phyloP scores from a whole-genome alignment of 2,888 invertebrate species.

The Thereva nobilitata region DNA sequence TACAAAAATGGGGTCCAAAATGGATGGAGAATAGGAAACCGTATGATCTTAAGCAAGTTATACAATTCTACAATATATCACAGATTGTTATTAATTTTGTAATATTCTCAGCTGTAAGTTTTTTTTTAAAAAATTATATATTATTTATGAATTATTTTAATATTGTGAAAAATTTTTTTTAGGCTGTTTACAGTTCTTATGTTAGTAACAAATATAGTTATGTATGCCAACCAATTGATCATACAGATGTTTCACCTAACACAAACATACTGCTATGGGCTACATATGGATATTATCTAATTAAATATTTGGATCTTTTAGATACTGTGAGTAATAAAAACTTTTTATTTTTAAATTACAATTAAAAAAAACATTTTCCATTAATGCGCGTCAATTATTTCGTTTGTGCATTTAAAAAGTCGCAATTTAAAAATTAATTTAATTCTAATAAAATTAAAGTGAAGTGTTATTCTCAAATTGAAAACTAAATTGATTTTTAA shows the following conservation, averaged over 20 bases:
- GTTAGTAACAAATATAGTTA: conserved; percentile 49
- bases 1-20: conserved; percentile 71
- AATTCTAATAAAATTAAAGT: too few species aligned
- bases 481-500: too few species aligned
- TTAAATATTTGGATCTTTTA: conserved; percentile 70
- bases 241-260: conserved; percentile 47
- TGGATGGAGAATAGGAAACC: conserved; percentile 71
- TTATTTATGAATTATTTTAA: background rate
- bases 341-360: too few species aligned
- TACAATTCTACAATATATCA: conserved; percentile 69
- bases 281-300: conserved; percentile 68
- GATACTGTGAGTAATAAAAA: conserved; percentile 63
- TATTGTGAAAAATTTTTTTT: background rate
- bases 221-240: conserved; percentile 50
- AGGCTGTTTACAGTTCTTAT: conserved; percentile 39
- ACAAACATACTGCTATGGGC: conserved; percentile 58
- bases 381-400: too few species aligned
- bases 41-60: conserved; percentile 65
- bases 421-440: too few species aligned
- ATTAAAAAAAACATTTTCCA: too few species aligned
- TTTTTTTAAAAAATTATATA: background rate
- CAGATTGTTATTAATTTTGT: conserved; percentile 58
- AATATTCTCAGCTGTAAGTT: conserved; percentile 9
- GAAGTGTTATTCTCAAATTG: too few species aligned
- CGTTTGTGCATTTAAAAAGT: too few species aligned